Conservation (phyloP, 1,140 invertebrate species). For the Drosophila pachea region DNA sequence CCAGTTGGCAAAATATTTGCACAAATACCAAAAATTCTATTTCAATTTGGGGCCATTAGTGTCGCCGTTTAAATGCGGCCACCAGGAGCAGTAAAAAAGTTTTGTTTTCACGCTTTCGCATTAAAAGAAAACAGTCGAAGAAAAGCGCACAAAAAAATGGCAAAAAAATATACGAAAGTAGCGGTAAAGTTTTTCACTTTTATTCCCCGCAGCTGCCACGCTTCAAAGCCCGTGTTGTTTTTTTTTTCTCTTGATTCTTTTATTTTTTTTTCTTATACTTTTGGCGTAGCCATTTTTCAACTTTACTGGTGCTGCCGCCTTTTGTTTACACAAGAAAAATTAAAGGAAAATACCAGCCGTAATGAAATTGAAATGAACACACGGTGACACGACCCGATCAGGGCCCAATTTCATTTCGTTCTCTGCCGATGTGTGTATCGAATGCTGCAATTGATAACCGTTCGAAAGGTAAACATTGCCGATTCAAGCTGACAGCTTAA, state of each 20-base stretch:
- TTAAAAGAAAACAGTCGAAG: slow-evolving; percentile 69
- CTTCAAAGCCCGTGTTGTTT: not conserved
- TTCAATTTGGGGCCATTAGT: slow-evolving; percentile 71
- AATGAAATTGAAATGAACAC: slow-evolving; percentile 66
- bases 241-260: slow-evolving; percentile 36
- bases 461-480: not conserved
- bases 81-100: slow-evolving; percentile 47
- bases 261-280: slow-evolving; percentile 33
- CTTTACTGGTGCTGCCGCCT: slow-evolving; percentile 39
- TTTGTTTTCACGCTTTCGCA: slow-evolving; percentile 74
- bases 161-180: slow-evolving; percentile 30
- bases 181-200: slow-evolving; percentile 68
- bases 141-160: slow-evolving; percentile 21
- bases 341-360: slow-evolving; percentile 66
- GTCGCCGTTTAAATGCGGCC: slow-evolving; percentile 55
- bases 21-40: slow-evolving; percentile 61
- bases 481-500: not conserved
- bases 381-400: slow-evolving; percentile 37
- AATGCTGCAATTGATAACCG: not conserved
- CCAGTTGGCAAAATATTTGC: slow-evolving; percentile 54
- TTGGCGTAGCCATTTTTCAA: slow-evolving; percentile 46
- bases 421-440: slow-evolving; percentile 5
- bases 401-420: slow-evolving; percentile 4
- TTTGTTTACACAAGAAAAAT: slow-evolving; percentile 69
- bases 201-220: slow-evolving; percentile 26